Percentiles rank a stretch among this genome's conserved stretches.
phyloP scores from a whole-genome alignment of 1,140 invertebrate genomes.

The Venturia canescens region DNA sequence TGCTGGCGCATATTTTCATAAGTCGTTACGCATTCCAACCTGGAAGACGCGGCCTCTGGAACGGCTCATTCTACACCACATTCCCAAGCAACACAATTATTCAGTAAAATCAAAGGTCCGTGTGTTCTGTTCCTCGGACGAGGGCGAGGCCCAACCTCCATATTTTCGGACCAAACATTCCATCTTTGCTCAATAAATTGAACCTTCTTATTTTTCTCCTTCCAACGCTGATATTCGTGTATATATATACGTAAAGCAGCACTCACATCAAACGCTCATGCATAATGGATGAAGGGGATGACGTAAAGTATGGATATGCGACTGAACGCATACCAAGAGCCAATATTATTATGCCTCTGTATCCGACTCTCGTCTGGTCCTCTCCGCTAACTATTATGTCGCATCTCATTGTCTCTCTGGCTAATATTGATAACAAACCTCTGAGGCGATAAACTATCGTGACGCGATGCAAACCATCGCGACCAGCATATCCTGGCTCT shows the following conservation, averaged over 20 bases:
- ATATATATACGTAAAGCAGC: constrained; percentile 18
- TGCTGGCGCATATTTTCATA: too few relatives aligned
- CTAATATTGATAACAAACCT: constrained; percentile 64
- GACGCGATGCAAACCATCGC: constrained; percentile 2
- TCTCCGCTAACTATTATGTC: constrained; percentile 2
- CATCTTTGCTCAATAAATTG: too few relatives aligned
- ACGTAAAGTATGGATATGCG: constrained; percentile 65
- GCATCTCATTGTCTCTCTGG: constrained; percentile 50
- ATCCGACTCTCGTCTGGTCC: constrained; percentile 39
- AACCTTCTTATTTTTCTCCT: background rate
- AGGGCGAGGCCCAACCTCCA: too few relatives aligned
- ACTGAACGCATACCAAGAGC: constrained; percentile 53
- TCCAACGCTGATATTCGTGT: background rate
- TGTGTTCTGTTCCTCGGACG: background rate
- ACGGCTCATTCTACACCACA: too few relatives aligned
- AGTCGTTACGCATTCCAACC: too few relatives aligned
- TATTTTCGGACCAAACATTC: too few relatives aligned
- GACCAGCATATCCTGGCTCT: background rate
- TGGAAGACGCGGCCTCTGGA: too few relatives aligned
- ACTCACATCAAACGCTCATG: constrained; percentile 64
- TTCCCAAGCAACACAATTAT: background rate
- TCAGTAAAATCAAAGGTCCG: background rate
- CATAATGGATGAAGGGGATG: constrained; percentile 65
- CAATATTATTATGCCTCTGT: constrained; percentile 64
- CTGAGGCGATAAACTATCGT: constrained; percentile 19